Base-by-base conservation (phyloP, 2,797 vertebrate genomes). In the Apogon hyalosoma region DNA sequence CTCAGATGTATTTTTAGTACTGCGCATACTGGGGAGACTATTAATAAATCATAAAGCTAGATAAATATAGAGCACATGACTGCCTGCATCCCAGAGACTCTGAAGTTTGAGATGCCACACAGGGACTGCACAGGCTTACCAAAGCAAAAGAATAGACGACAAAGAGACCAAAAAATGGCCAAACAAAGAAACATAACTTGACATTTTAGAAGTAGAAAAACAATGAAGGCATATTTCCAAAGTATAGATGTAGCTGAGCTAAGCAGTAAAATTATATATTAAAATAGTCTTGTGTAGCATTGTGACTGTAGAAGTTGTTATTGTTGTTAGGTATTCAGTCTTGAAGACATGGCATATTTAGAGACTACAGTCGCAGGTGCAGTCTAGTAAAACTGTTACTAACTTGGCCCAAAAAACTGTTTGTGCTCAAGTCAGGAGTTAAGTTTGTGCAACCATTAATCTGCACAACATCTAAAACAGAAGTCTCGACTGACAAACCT, bases 31-130 rank as follows among this genome's bases (percentile, higher is more conserved):
- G 77, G 63, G 68, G 75, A 81, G 82, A 85, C 76, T 93, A 93
- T 93, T 93, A 93, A 93, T 93, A 94, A 93, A 91, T 92, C 79
- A 92, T 92, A 82, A 53, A 74, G 74, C 73, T 57, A 72, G 83
- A 92, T 89, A 93, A 88, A 93, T 91, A 89, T 91, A 94, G 90
- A 87, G 75, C 82, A 73, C 74, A 77, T 71, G 75, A 79, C 67
- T 86, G 71, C 60, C 69, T 73, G 68, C 73, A 65, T 73, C 77
- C 71, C 68, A 69, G 58, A 77, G 69, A 69, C 64, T 74, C 64
- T 71, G 73, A 75, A 68, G 78, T 66, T 65, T 67, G 69, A 78
- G 66, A 57, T 63, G 68, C 50, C 52, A 45, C 61, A 76, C 51
- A 63, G 75, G 45, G 62, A 15, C 24, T 28, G 24, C 24, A 28